phyloP scores from a whole-genome alignment of 2,113 vertebrate species.

The Alethe castanea region DNA sequence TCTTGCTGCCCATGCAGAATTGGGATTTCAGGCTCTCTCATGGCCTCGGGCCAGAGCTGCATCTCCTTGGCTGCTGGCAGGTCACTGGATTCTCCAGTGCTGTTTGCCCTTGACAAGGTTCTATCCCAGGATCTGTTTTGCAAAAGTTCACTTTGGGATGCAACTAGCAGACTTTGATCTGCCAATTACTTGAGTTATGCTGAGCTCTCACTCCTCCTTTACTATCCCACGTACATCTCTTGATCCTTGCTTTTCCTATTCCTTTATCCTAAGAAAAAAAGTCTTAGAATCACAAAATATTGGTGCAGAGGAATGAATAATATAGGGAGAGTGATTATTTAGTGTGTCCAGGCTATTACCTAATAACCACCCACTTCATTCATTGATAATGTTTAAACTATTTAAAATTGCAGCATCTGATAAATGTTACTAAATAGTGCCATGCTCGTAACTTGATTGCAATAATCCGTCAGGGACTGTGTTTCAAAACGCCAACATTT shows the following conservation, averaged over 20 bases:
- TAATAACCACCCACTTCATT: neutral
- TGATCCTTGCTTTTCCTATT: neutral
- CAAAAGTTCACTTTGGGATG: neutral
- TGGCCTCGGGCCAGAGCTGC: neutral
- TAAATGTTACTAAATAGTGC: neutral
- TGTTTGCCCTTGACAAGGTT: neutral
- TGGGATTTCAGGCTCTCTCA: neutral
- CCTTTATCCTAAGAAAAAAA: neutral
- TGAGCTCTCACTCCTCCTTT: neutral
- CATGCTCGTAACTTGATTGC: neutral
- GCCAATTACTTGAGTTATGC: neutral
- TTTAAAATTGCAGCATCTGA: neutral
- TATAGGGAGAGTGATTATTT: neutral
- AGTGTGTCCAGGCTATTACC: neutral
- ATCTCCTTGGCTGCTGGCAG: neutral
- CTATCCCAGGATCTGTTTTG: neutral
- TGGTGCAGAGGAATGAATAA: neutral
- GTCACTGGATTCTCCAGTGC: neutral
- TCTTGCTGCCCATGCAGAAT: neutral
- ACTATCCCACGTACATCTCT: neutral
- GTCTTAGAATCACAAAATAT: neutral
- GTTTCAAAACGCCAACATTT: constrained; percentile 7
- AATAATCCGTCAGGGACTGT: neutral
- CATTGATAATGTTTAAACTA: neutral
- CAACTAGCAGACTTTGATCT: neutral